Percentiles rank a stretch among this genome's conserved stretches.
phyloP scores from a whole-genome alignment of 2,797 vertebrate species.

The Rhynchonycteris naso region DNA sequence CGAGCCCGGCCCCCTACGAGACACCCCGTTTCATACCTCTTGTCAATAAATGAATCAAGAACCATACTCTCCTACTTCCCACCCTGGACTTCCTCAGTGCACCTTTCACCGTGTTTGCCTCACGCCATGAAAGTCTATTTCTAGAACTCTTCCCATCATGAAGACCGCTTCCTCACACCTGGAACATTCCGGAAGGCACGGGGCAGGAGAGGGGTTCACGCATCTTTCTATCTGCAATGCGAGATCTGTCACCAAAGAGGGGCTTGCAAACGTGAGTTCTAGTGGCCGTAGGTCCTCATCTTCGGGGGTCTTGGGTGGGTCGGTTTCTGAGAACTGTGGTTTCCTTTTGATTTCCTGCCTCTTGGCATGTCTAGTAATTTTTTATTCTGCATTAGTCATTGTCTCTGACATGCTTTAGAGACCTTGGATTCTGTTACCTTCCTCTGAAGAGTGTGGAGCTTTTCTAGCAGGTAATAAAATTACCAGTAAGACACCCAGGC shows the following conservation, averaged over 20 bases:
- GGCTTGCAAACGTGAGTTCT: accelerated
- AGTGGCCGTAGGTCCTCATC: background rate
- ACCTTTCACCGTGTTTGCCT: accelerated
- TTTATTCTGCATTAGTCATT: accelerated
- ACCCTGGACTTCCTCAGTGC: accelerated
- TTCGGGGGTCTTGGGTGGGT: too few species aligned
- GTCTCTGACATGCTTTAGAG: background rate
- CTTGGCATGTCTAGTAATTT: background rate
- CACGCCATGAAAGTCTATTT: background rate
- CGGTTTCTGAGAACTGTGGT: background rate
- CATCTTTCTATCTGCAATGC: too few species aligned
- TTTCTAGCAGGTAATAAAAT: background rate
- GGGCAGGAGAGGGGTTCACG: background rate
- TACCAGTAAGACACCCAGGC: too few species aligned
- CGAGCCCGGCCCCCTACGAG: background rate
- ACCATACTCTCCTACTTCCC: accelerated
- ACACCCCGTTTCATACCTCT: too few species aligned
- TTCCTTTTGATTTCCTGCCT: background rate
- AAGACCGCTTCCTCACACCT: background rate
- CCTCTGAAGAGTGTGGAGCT: background rate
- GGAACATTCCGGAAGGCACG: background rate
- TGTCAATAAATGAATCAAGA: accelerated
- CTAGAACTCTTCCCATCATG: background rate
- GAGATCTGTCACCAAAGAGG: accelerated
- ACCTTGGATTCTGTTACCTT: background rate